phyloP scores from a whole-genome alignment of 2,113 vertebrate genomes.

The Lucifuga dentata region DNA sequence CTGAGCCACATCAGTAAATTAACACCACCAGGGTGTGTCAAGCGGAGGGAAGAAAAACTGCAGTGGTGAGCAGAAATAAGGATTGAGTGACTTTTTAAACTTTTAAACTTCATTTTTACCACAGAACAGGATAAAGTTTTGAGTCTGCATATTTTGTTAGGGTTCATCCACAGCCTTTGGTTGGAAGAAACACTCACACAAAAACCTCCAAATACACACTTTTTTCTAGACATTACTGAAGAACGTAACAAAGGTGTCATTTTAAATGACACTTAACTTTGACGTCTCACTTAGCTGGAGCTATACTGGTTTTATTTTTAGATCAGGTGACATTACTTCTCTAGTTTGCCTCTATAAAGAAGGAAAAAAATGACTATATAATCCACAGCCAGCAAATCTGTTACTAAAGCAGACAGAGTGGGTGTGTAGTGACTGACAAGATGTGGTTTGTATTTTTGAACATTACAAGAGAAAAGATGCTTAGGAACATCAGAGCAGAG shows the following conservation, averaged over 20 bases:
- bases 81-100: conserved; percentile 57
- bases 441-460: conserved; percentile 30
- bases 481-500: conserved; percentile 26
- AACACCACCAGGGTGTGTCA: conserved; percentile 64
- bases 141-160: conserved; percentile 22
- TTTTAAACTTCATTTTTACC: conserved; percentile 52
- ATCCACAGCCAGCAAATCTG: conserved; percentile 22
- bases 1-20: conserved; percentile 63
- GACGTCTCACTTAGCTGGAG: conserved; percentile 14
- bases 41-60: conserved; percentile 56
- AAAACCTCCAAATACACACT: neutral
- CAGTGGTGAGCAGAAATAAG: conserved; percentile 44
- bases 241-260: neutral
- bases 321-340: conserved; percentile 12
- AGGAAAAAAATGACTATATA: neutral
- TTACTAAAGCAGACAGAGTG: neutral
- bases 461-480: conserved; percentile 32
- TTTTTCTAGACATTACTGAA: neutral
- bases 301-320: conserved; percentile 25
- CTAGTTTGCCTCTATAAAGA: conserved; percentile 16
- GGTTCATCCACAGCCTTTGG: conserved; percentile 29
- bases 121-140: conserved; percentile 35
- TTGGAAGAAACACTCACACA: conserved; percentile 23
- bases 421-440: conserved; percentile 5
- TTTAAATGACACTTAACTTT: conserved; percentile 24